Conservation (phyloP, 2,113 vertebrate genomes). For the Rhinichthys klamathensis region DNA sequence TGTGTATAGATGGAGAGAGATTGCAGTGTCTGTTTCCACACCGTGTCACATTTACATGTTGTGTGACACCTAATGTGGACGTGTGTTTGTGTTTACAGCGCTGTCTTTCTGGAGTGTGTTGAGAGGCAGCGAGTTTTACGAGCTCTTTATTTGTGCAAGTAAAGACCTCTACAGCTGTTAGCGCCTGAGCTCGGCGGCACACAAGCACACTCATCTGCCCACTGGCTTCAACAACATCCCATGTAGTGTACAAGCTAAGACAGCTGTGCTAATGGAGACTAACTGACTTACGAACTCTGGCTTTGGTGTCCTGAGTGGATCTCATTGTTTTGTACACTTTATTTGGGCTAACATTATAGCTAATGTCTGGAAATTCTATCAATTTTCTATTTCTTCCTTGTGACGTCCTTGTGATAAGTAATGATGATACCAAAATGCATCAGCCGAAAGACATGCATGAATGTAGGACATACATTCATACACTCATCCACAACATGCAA, state of each 20-base stretch:
- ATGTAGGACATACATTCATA: conserved; percentile 30
- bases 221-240: conserved; percentile 1
- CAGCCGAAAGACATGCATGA: conserved; percentile 2
- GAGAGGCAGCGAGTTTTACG: conserved; percentile 46
- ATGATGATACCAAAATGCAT: conserved; percentile 1
- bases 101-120: conserved; percentile 35
- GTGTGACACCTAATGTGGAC: conserved; percentile 1
- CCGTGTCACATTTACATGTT: neutral
- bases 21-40: neutral
- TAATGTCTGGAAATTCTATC: conserved; percentile 27
- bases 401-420: neutral
- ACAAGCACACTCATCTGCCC: conserved; percentile 24
- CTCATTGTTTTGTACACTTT: conserved; percentile 8
- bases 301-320: neutral
- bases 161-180: conserved; percentile 58
- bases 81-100: conserved; percentile 31
- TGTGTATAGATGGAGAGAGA: neutral
- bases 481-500: conserved; percentile 32
- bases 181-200: conserved; percentile 40
- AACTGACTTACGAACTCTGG: neutral
- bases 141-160: conserved; percentile 54
- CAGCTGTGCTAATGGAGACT: neutral
- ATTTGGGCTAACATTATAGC: neutral
- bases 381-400: neutral
- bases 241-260: neutral